Evolutionary conservation across 2,888 invertebrate genomes (phyloP).

Genomic region (Hedychridium roseum): DNA sequence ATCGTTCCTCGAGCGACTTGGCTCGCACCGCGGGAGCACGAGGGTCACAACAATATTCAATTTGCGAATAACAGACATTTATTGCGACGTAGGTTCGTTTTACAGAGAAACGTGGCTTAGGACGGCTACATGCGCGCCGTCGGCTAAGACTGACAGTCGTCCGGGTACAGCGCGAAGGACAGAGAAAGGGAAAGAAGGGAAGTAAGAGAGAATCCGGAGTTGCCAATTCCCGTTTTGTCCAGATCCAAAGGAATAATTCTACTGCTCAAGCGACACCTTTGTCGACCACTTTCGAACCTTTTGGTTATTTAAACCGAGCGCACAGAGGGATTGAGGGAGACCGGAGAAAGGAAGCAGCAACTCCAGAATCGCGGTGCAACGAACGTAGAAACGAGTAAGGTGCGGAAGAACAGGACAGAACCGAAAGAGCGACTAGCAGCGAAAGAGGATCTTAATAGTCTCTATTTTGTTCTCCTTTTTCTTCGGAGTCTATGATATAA

Average conservation of each 20-base stretch:
- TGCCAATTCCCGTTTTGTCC: too few relatives aligned
- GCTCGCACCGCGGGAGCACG: too few relatives aligned
- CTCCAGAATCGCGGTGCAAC: too few relatives aligned
- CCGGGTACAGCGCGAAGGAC: slow-evolving; percentile 14
- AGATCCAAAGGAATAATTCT: neutral
- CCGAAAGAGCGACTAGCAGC: too few relatives aligned
- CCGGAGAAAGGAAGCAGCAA: too few relatives aligned
- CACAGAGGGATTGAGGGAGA: too few relatives aligned
- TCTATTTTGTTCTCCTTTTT: neutral
- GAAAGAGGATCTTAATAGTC: neutral
- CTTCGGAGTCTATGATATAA: slow-evolving; percentile 6
- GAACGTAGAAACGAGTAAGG: too few relatives aligned
- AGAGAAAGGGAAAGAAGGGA: slow-evolving; percentile 9
- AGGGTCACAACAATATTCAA: slow-evolving; percentile 22
- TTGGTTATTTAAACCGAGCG: too few relatives aligned
- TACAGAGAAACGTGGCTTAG: slow-evolving; percentile 16
- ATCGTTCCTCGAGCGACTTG: too few relatives aligned
- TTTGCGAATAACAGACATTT: slow-evolving; percentile 21
- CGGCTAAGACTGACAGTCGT: slow-evolving; percentile 3
- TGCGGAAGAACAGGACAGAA: too few relatives aligned
- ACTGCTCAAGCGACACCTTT: slow-evolving; percentile 4
- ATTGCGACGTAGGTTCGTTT: slow-evolving; percentile 20
- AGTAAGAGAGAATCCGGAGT: slow-evolving; percentile 1
- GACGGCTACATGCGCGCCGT: neutral
- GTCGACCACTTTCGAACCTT: neutral